Base-by-base conservation (phyloP, 2,113 vertebrate genomes). In the Amblyornis subalaris region DNA sequence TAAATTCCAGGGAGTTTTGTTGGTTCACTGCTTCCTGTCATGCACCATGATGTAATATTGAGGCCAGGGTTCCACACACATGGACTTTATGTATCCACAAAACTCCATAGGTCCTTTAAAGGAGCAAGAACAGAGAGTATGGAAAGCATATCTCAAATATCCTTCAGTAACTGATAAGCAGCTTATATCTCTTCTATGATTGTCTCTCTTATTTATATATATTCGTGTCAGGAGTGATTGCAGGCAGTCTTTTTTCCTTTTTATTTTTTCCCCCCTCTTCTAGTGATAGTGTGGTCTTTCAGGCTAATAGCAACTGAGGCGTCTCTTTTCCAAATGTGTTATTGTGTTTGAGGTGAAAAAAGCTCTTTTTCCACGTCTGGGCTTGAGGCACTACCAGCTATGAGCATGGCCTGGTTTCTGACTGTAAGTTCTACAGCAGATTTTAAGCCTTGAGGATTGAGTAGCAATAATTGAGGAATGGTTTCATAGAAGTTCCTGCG, bases 1-100 rank as follows among this genome's bases (percentile, higher is more conserved):
- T 50, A 20, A 14, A 58, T 78, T 58, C n/a, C 4, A 4, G 13
- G 20, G 1, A 1, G 1, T 1, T 4, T 53, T 31, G 5, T 61
- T 44, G 44, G 7, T 64, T 69, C 36, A 24, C 10, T 50, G 13
- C n/a, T 83, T 48, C 36, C 11, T 31, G 16, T 55, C 38, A 2
- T 31, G 28, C 11, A 45, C 25, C 6, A 0, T 8, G 13, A 23
- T 81, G 26, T 23, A 64, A 28, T 14, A 9, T 2, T 29, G 73
- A 53, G 36, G 14, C 53, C 51, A n/a, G 50, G 29, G 14, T 60
- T 83, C 76, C 38, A 25, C 57, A 23, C 33, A 14, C 1, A 0
- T 3, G 14, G 53, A 4, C 35, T 89, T 91, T 28, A n/a, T 48
- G 69, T 42, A 61, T 29, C 28, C 9, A 11, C n/a, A 65, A 4